phyloP scores from a whole-genome alignment of 2,113 vertebrate genomes.

The Nothobranchius furzeri region DNA sequence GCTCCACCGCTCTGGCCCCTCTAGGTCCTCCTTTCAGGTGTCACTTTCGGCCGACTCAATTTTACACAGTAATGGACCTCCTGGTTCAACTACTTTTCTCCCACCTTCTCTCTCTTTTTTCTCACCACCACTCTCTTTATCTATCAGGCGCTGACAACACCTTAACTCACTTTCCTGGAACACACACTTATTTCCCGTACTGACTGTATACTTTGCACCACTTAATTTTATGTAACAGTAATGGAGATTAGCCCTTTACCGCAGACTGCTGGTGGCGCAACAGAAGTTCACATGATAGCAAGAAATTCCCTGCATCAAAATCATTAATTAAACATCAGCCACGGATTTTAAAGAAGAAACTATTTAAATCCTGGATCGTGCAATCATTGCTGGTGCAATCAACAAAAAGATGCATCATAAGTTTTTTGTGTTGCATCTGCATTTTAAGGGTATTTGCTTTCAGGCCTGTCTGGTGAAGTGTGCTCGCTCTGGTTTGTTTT shows the following conservation, averaged over 20 bases:
- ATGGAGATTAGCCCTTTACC: slow-evolving; percentile 51
- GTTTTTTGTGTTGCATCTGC: too few species aligned
- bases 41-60: slow-evolving; percentile 80
- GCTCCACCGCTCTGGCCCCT: slow-evolving; percentile 21
- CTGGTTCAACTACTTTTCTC: slow-evolving; percentile 69
- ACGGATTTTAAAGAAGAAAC: neutral
- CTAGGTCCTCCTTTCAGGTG: slow-evolving; percentile 65
- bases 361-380: neutral
- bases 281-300: neutral
- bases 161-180: slow-evolving; percentile 41
- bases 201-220: slow-evolving; percentile 61
- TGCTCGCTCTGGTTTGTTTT: too few species aligned
- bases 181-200: slow-evolving; percentile 55
- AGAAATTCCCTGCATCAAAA: neutral
- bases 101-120: slow-evolving; percentile 51
- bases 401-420: neutral
- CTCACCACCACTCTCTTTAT: slow-evolving; percentile 57
- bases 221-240: slow-evolving; percentile 69
- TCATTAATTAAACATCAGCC: neutral
- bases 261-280: slow-evolving; percentile 25
- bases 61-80: slow-evolving; percentile 82
- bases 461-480: too few species aligned
- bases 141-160: slow-evolving; percentile 60
- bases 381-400: neutral
- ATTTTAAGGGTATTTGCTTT: too few species aligned